These are phyloP conservation scores for Drosophila pseudotalamancana DNA, from an alignment of 2,888 invertebrate genomes.

Conservation along the genomic window DNA sequence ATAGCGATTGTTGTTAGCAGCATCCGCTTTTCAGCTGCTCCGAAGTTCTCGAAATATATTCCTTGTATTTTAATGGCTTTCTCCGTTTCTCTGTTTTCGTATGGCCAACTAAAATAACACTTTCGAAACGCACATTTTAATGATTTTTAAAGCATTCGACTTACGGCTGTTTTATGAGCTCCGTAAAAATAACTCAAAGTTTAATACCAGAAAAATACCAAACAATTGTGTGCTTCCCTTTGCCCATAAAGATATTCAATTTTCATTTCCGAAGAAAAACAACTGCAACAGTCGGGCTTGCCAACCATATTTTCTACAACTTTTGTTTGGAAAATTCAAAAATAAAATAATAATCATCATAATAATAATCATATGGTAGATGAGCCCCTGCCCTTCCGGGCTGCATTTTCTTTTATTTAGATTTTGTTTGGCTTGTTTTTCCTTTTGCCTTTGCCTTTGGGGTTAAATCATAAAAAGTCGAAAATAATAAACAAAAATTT, in stretches of 20 bases:
- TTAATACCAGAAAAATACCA: conserved; percentile 28
- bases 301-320: conserved; percentile 18
- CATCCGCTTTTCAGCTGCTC: conserved; percentile 31
- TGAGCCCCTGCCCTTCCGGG: conserved; percentile 60
- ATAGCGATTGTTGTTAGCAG: conserved; percentile 45
- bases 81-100: conserved; percentile 49
- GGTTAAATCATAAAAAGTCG: conserved; percentile 78
- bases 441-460: conserved; percentile 44
- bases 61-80: conserved; percentile 51
- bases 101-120: conserved; percentile 69
- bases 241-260: conserved; percentile 12
- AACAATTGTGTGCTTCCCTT: conserved; percentile 21
- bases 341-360: conserved; percentile 44
- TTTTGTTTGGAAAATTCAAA: conserved; percentile 42
- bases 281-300: conserved; percentile 49
- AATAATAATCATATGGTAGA: conserved; percentile 34
- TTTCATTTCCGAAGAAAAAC: conserved; percentile 43
- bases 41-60: conserved; percentile 46
- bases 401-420: conserved; percentile 22
- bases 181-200: conserved; percentile 54
- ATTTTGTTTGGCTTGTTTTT: conserved; percentile 6
- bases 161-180: conserved; percentile 50
- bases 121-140: conserved; percentile 51
- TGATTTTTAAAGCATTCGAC: conserved; percentile 58
- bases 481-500: conserved; percentile 78